These are phyloP conservation scores for Anoplolepis gracilipes DNA, from an alignment of 1,140 invertebrate genomes.

Conservation along the genomic window DNA sequence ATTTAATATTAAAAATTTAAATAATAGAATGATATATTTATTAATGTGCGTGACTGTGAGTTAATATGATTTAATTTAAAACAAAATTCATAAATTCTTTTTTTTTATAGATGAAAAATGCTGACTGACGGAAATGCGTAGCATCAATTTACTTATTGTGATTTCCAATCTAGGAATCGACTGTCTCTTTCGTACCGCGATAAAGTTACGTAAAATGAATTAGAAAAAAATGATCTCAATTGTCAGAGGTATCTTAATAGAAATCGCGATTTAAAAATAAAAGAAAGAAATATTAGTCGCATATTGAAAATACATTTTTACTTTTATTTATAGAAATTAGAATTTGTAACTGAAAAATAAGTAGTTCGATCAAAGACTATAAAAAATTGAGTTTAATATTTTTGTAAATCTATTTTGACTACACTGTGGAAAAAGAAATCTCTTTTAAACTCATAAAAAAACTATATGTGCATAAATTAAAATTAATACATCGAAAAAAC, in stretches of 20 bases:
- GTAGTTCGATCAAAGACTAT: background rate
- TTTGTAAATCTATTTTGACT: constrained; percentile 9
- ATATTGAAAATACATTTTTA: background rate
- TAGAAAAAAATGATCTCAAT: constrained; percentile 42
- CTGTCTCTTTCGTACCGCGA: background rate
- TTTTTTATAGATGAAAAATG: background rate
- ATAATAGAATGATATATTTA: background rate
- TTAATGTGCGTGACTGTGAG: background rate
- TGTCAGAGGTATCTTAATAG: background rate
- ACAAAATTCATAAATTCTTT: background rate
- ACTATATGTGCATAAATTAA: background rate
- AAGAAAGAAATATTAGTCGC: background rate
- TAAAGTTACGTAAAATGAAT: constrained; percentile 41
- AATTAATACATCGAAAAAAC: background rate
- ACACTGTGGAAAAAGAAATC: background rate
- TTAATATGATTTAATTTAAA: background rate
- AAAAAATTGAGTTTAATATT: background rate
- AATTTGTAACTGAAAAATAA: background rate
- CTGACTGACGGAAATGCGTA: background rate
- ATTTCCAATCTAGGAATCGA: constrained; percentile 40
- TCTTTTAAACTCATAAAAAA: background rate
- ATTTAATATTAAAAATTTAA: background rate
- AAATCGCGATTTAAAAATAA: background rate
- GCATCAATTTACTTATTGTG: background rate
- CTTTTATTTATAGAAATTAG: background rate